Conservation (phyloP, 2,797 vertebrate species). For the Antennarius maculatus region DNA sequence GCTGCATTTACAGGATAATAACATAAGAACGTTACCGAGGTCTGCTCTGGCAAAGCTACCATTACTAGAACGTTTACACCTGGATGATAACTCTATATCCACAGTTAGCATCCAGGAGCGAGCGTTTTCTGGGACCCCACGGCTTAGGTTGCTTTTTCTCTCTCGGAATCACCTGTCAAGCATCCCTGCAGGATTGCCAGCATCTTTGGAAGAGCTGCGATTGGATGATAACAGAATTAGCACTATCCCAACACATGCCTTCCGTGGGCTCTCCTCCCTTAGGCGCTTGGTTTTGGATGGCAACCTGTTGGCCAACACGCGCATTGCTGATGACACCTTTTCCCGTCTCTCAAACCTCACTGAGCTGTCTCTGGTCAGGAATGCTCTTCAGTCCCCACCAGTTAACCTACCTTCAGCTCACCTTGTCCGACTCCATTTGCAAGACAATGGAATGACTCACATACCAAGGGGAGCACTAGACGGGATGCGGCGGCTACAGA, state of each 20-base stretch:
- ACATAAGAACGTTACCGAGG: conserved; percentile 89
- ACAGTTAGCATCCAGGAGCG: conserved; percentile 96
- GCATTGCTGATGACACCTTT: conserved; percentile 93
- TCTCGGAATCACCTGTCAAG: conserved; percentile 95
- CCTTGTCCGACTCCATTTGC: conserved; percentile 89
- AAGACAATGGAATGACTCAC: conserved; percentile 94
- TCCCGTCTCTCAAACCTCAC: conserved; percentile 90
- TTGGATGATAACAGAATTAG: conserved; percentile 95
- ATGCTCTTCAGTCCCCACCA: conserved; percentile 89
- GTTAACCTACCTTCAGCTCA: conserved; percentile 87
- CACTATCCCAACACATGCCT: conserved; percentile 92
- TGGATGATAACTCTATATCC: conserved; percentile 97
- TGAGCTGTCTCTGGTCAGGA: conserved; percentile 91
- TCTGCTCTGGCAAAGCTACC: conserved; percentile 89
- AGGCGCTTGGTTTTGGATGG: conserved; percentile 93
- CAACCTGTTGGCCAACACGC: conserved; percentile 93
- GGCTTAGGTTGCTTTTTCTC: conserved; percentile 88
- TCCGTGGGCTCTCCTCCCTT: conserved; percentile 89
- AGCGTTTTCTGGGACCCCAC: conserved; percentile 90
- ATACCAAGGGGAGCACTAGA: conserved; percentile 87
- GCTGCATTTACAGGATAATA: conserved; percentile 97
- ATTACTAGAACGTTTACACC: conserved; percentile 91
- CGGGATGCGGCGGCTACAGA: conserved; percentile 87
- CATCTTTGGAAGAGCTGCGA: conserved; percentile 91
- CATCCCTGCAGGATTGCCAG: conserved; percentile 91